Conservation (phyloP, 2,888 invertebrate genomes). For the Mesopsocus fuscifrons region DNA sequence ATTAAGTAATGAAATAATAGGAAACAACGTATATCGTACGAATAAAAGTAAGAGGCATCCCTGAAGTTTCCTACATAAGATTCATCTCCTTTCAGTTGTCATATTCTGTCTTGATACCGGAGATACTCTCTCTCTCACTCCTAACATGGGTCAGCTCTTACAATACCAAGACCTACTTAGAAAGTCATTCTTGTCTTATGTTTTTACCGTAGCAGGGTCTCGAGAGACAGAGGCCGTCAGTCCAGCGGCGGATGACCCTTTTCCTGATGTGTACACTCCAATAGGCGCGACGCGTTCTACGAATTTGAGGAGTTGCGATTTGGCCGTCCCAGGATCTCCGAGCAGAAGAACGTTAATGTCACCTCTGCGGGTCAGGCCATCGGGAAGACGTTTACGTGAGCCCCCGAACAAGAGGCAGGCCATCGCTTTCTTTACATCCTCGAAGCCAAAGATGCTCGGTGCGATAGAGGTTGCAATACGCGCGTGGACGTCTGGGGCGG, state of each 20-base stretch:
- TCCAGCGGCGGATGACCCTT: constrained; percentile 97
- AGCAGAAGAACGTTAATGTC: constrained; percentile 89
- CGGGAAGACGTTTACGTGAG: constrained; percentile 73
- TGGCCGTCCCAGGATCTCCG: constrained; percentile 99
- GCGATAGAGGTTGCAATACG: constrained; percentile 79
- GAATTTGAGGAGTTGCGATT: constrained; percentile 93
- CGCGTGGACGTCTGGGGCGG: constrained; percentile 73
- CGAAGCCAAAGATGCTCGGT: constrained; percentile 87
- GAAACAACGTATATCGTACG: neutral
- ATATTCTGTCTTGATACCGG: no score
- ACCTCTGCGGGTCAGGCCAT: constrained; percentile 86
- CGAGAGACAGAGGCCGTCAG: constrained; percentile 92
- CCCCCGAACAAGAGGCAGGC: constrained; percentile 90
- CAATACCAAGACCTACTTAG: neutral
- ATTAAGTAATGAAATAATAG: neutral
- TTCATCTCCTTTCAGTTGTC: no score
- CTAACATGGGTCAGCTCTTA: neutral
- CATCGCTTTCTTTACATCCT: constrained; percentile 93
- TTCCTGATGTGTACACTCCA: constrained; percentile 96
- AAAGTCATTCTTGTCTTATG: constrained; percentile 7
- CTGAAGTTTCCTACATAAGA: neutral
- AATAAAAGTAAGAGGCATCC: neutral
- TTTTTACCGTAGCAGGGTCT: constrained; percentile 73
- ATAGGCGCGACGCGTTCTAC: constrained; percentile 89
- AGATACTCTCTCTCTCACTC: neutral